Evolutionary conservation across 2,797 vertebrate genomes (phyloP).

Genomic region (Enteromius afrohamiltoni): DNA sequence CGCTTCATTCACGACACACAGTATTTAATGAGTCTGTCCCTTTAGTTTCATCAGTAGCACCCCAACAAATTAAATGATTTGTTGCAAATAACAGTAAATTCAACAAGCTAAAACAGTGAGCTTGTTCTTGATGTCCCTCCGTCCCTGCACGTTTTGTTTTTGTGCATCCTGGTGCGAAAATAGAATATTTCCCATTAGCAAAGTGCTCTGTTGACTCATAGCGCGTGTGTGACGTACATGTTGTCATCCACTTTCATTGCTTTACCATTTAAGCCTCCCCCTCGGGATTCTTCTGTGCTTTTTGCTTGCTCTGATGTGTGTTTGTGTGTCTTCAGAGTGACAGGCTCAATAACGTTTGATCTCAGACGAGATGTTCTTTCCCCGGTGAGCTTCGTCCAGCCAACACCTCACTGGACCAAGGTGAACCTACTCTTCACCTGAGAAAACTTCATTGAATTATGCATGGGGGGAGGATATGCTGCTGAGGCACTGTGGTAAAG

Average conservation of each 20-base stretch:
- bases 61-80: slow-evolving; percentile 40
- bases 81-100: slow-evolving; percentile 17
- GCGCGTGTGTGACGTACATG: not conserved
- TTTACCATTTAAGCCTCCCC: slow-evolving; percentile 43
- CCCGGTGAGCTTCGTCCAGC: not conserved
- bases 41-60: not conserved
- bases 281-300: slow-evolving; percentile 38
- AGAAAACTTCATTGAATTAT: slow-evolving; percentile 55
- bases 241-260: slow-evolving; percentile 32
- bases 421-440: slow-evolving; percentile 45
- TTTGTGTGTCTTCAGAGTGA: slow-evolving; percentile 28
- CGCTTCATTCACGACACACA: not conserved
- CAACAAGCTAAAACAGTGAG: slow-evolving; percentile 2
- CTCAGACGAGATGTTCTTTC: slow-evolving; percentile 30
- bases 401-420: slow-evolving; percentile 33
- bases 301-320: slow-evolving; percentile 19
- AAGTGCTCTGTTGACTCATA: slow-evolving; percentile 39
- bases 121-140: not conserved
- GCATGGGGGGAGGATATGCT: slow-evolving; percentile 20
- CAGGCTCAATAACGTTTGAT: slow-evolving; percentile 35
- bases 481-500: slow-evolving; percentile 20
- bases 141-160: not conserved
- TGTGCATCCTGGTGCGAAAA: slow-evolving; percentile 34
- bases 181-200: slow-evolving; percentile 41
- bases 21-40: slow-evolving; percentile 29